Conservation (phyloP, 2,888 invertebrate species). For the Drosophila lacicola region DNA sequence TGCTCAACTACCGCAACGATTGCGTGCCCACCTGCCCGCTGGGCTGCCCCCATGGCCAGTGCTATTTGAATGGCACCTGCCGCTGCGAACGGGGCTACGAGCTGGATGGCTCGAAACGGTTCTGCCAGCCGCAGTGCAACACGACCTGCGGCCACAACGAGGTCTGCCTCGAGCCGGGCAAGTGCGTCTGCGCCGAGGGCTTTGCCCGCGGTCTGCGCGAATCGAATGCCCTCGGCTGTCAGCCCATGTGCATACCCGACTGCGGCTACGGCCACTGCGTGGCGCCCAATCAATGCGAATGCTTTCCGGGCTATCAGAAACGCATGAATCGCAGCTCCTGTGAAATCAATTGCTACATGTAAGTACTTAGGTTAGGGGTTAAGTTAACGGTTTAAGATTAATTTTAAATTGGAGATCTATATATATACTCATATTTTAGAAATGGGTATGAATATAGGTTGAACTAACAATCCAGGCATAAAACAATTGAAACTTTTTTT, state of each 20-base stretch:
- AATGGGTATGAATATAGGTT: not conserved
- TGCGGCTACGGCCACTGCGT: conserved; percentile 85
- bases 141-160: conserved; percentile 86
- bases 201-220: conserved; percentile 63
- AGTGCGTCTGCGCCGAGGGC: conserved; percentile 86
- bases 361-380: conserved; percentile 39
- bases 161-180: conserved; percentile 88
- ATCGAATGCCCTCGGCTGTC: conserved; percentile 71
- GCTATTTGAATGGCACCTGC: conserved; percentile 84
- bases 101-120: conserved; percentile 83
- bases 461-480: too few species aligned
- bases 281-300: conserved; percentile 86
- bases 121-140: conserved; percentile 87
- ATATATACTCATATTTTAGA: not conserved
- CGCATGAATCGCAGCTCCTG: conserved; percentile 75
- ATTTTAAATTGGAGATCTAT: not conserved
- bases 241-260: conserved; percentile 80
- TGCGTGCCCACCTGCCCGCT: conserved; percentile 81
- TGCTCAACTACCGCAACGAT: conserved; percentile 79
- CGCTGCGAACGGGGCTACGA: conserved; percentile 81
- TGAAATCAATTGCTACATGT: conserved; percentile 80
- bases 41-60: conserved; percentile 83
- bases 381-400: not conserved
- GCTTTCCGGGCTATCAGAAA: conserved; percentile 83
- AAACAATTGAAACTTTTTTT: too few species aligned